Evolutionary conservation across 2,797 vertebrate species (phyloP).

Genomic region (Mormyrus hasselquistii): DNA sequence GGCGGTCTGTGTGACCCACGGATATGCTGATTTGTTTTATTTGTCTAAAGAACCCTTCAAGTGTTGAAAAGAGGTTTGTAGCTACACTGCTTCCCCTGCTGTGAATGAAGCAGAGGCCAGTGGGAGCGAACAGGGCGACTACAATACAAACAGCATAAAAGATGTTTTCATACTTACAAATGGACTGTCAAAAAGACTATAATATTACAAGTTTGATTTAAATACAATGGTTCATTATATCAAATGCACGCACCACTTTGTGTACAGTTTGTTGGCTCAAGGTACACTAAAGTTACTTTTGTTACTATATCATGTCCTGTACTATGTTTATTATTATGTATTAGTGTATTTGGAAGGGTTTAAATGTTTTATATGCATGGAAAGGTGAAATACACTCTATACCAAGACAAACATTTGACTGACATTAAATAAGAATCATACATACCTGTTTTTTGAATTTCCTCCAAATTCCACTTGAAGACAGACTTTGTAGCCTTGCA

Average conservation of each 20-base stretch:
- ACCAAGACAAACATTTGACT: background rate
- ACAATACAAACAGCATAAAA: background rate
- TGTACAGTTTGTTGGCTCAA: background rate
- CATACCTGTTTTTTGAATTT: too few relatives aligned
- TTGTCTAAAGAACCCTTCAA: background rate
- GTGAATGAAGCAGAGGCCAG: background rate
- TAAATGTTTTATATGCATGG: background rate
- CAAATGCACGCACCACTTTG: background rate
- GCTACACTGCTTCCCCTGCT: background rate
- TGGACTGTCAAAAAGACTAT: background rate
- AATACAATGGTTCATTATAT: background rate
- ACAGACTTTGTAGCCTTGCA: background rate
- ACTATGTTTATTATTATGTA: background rate
- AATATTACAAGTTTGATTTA: background rate
- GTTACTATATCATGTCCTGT: background rate
- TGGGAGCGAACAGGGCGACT: background rate
- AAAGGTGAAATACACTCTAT: background rate
- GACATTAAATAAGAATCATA: background rate
- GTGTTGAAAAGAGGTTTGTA: background rate
- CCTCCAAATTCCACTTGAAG: background rate
- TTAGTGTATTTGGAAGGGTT: background rate
- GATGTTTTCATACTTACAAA: background rate
- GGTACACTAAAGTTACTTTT: background rate
- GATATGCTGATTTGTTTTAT: background rate
- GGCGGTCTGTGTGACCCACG: background rate